phyloP scores from a whole-genome alignment of 2,888 invertebrate genomes.

The Oxyscelio sp. region DNA sequence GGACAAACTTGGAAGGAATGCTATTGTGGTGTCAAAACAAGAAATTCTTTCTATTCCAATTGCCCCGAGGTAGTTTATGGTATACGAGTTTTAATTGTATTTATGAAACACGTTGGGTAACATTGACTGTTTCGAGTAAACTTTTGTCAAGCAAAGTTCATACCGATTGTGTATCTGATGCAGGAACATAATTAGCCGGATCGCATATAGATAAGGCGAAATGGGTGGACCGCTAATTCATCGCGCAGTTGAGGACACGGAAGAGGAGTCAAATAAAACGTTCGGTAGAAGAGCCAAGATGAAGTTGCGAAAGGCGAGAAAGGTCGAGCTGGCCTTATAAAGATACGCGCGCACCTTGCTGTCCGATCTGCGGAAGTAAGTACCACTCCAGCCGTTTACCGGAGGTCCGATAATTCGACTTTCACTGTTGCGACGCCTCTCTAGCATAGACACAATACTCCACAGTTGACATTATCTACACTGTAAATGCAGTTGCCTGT shows the following conservation, averaged over 20 bases:
- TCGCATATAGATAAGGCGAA: no score
- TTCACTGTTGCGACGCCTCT: conserved; percentile 75
- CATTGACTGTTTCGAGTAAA: no score
- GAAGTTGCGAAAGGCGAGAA: conserved; percentile 74
- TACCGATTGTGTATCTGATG: no score
- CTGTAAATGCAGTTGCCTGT: conserved; percentile 25
- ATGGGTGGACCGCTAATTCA: neutral
- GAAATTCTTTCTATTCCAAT: no score
- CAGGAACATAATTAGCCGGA: no score
- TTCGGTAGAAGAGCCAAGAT: conserved; percentile 11
- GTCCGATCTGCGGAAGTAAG: conserved; percentile 71
- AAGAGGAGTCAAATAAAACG: conserved; percentile 15
- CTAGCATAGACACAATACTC: conserved; percentile 62
- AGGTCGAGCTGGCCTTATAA: conserved; percentile 70
- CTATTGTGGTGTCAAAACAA: no score
- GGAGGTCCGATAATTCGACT: conserved; percentile 78
- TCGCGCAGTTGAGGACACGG: no score
- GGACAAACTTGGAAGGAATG: no score
- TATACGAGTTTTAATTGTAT: no score
- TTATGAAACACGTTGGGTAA: no score
- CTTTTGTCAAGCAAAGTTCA: no score
- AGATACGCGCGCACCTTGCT: conserved; percentile 62
- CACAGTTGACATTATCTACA: conserved; percentile 44
- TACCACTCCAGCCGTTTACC: conserved; percentile 59
- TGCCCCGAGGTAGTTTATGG: no score